Evolutionary conservation across 2,113 vertebrate species (phyloP).

Genomic region (Vulpes ferrilata): DNA sequence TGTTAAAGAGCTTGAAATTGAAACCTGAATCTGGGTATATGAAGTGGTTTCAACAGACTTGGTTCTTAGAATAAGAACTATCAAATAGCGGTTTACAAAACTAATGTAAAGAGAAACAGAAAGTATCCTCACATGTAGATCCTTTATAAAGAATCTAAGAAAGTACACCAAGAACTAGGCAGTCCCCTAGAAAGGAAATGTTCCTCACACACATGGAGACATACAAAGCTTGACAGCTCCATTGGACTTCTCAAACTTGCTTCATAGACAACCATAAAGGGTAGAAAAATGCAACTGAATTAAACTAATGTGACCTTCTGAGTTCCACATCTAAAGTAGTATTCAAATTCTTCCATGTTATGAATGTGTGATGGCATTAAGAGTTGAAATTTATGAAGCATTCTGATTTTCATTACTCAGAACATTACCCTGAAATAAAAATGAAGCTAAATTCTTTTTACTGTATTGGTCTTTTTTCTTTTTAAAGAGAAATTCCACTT

Average conservation of each 20-base stretch:
- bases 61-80: background rate
- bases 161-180: background rate
- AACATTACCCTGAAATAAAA: conserved; percentile 71
- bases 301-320: conserved; percentile 65
- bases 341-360: conserved; percentile 63
- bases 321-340: conserved; percentile 58
- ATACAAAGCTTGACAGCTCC: conserved; percentile 12
- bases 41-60: background rate
- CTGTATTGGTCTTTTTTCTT: background rate
- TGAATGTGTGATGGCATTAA: conserved; percentile 39
- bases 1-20: background rate
- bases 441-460: conserved; percentile 38
- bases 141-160: conserved; percentile 39
- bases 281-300: conserved; percentile 67
- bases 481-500: conserved; percentile 32
- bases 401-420: conserved; percentile 73
- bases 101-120: background rate
- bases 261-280: conserved; percentile 64
- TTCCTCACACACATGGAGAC: background rate
- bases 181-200: conserved; percentile 43
- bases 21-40: background rate
- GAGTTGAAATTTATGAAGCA: conserved; percentile 67
- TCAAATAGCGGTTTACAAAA: conserved; percentile 7
- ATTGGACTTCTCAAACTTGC: conserved; percentile 42
- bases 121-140: conserved; percentile 17